phyloP scores from a whole-genome alignment of 2,113 vertebrate genomes.

The Perognathus longimembris region DNA sequence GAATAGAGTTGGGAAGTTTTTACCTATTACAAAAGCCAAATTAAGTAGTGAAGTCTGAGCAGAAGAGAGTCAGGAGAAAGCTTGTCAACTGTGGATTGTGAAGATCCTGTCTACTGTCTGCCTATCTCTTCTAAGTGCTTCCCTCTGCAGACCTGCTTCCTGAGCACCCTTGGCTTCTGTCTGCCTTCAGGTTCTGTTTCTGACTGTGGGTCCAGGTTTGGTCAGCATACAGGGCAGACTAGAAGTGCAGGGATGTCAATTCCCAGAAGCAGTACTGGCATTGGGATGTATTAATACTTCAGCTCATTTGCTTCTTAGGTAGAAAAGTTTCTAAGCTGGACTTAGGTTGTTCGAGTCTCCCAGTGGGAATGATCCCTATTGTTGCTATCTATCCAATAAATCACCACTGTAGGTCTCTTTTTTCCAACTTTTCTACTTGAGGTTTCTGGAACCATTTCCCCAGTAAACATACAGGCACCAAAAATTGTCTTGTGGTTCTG shows the following conservation, averaged over 20 bases:
- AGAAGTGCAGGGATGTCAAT: background rate
- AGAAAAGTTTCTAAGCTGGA: background rate
- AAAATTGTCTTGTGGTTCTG: background rate
- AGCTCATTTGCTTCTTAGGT: background rate
- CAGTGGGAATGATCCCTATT: background rate
- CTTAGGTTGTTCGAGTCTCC: background rate
- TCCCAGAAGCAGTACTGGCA: background rate
- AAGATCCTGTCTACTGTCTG: background rate
- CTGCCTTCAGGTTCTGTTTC: background rate
- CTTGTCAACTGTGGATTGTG: background rate
- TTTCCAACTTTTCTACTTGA: background rate
- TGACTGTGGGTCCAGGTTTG: background rate
- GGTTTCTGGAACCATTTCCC: background rate
- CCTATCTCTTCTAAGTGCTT: background rate
- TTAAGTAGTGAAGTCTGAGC: background rate
- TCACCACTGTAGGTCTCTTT: background rate
- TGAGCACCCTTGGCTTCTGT: background rate
- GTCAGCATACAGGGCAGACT: background rate
- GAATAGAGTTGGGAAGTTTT: background rate
- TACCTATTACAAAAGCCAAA: background rate
- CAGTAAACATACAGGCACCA: background rate
- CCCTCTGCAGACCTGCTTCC: background rate
- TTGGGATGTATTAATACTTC: background rate
- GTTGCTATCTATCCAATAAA: background rate
- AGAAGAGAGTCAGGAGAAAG: background rate